Conservation (phyloP, 2,797 vertebrate genomes). For the Xiphophorus birchmanni region DNA sequence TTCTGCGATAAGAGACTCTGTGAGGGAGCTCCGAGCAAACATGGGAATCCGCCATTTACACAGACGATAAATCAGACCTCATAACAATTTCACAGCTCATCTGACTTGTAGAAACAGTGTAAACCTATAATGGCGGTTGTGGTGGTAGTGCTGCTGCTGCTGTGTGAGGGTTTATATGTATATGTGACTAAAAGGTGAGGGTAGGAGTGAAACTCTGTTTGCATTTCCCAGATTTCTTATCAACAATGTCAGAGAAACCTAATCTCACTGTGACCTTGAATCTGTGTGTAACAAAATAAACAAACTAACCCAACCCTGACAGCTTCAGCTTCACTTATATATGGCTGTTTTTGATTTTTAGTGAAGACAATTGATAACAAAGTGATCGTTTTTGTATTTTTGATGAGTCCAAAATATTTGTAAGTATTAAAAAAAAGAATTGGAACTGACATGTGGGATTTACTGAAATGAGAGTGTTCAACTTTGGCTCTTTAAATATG, state of each 20-base stretch:
- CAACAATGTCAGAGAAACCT: conserved; percentile 59
- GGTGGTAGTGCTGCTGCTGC: neutral
- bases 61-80: conserved; percentile 21
- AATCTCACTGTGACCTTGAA: conserved; percentile 64
- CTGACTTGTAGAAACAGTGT: conserved; percentile 23
- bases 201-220: conserved; percentile 62
- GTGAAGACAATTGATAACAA: neutral
- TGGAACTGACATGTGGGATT: neutral
- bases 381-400: neutral
- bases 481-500: neutral
- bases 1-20: conserved; percentile 34
- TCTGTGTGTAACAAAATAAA: conserved; percentile 15
- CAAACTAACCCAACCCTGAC: conserved; percentile 12
- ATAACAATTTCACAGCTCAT: conserved; percentile 23
- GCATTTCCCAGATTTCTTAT: conserved; percentile 72
- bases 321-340: neutral
- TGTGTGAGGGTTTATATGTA: conserved; percentile 14
- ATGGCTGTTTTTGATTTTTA: neutral
- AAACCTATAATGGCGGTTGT: neutral
- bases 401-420: neutral
- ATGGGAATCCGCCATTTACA: conserved; percentile 8
- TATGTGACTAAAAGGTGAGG: conserved; percentile 30
- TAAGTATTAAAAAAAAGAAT: neutral
- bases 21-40: conserved; percentile 27
- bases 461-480: neutral